phyloP scores from a whole-genome alignment of 2,888 invertebrate species.

The Leptura quadrifasciata region DNA sequence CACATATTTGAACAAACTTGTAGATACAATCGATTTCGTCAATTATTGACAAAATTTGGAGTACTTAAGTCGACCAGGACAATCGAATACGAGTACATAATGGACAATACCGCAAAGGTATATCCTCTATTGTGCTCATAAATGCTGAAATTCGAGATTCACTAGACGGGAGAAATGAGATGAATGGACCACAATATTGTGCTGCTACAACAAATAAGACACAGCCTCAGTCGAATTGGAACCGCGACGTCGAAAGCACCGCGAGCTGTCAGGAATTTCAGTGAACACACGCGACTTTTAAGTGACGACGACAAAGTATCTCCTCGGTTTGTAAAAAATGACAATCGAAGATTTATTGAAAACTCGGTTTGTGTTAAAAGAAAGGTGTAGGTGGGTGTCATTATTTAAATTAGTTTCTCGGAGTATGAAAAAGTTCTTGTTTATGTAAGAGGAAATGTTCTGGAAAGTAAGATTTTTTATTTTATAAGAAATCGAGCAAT shows the following conservation, averaged over 20 bases:
- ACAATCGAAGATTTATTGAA: conserved; percentile 13
- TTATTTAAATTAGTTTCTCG: background rate
- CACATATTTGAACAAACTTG: too few species aligned
- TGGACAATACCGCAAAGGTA: conserved; percentile 32
- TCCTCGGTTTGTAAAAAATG: conserved; percentile 18
- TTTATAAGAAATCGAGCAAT: background rate
- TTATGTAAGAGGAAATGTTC: background rate
- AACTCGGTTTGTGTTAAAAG: background rate
- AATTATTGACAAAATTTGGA: background rate
- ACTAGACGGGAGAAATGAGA: conserved; percentile 38
- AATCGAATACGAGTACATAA: background rate
- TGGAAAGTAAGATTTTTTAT: background rate
- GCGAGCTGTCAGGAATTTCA: conserved; percentile 34
- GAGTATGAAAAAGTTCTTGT: conserved; percentile 11
- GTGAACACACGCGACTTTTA: conserved; percentile 20
- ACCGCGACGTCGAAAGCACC: conserved; percentile 53
- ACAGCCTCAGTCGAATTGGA: conserved; percentile 55
- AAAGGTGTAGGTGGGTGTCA: conserved; percentile 31
- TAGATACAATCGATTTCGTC: background rate
- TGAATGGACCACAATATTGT: conserved; percentile 38
- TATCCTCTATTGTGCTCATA: conserved; percentile 16
- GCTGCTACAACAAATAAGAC: conserved; percentile 27
- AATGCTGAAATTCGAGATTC: conserved; percentile 36
- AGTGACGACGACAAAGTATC: conserved; percentile 8
- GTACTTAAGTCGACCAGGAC: background rate